A percentile compares a stretch with the other conserved stretches of the same genome.
Evolutionary conservation across 2,797 vertebrate genomes (phyloP).

Genomic region (Nasua narica): DNA sequence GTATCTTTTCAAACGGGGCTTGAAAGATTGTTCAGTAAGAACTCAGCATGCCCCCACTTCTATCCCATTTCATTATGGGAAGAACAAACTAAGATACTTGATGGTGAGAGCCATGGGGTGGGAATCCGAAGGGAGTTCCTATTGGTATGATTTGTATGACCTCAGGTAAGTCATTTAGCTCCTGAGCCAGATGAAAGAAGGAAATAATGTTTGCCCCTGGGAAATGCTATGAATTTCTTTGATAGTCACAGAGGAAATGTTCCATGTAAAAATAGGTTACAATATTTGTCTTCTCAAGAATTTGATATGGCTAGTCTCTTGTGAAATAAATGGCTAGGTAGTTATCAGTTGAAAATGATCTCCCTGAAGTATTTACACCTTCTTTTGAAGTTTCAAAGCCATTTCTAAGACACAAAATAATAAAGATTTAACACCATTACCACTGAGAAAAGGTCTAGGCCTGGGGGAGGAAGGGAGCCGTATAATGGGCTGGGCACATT

Average conservation of each 20-base stretch:
- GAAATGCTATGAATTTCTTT: conserved; percentile 1
- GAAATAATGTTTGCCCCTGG: background rate
- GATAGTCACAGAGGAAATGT: background rate
- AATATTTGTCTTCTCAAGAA: conserved; percentile 39
- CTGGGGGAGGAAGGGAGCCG: background rate
- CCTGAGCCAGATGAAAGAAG: background rate
- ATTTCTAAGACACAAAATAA: conserved; percentile 5
- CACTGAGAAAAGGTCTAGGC: background rate
- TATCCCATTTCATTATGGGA: background rate
- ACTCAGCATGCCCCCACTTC: background rate
- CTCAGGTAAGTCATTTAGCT: background rate
- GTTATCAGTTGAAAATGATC: background rate
- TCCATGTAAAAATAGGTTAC: background rate
- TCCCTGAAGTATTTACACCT: conserved; percentile 1
- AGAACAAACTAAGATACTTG: background rate
- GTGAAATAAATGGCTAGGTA: background rate
- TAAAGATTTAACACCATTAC: background rate
- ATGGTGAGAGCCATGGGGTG: background rate
- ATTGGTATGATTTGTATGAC: background rate
- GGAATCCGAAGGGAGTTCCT: background rate
- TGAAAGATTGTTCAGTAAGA: background rate
- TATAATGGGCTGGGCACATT: background rate
- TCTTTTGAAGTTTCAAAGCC: conserved; percentile 4
- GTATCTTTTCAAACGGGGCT: background rate
- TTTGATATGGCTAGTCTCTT: background rate